phyloP scores from a whole-genome alignment of 2,113 vertebrate species.

The Neoarius graeffei region DNA sequence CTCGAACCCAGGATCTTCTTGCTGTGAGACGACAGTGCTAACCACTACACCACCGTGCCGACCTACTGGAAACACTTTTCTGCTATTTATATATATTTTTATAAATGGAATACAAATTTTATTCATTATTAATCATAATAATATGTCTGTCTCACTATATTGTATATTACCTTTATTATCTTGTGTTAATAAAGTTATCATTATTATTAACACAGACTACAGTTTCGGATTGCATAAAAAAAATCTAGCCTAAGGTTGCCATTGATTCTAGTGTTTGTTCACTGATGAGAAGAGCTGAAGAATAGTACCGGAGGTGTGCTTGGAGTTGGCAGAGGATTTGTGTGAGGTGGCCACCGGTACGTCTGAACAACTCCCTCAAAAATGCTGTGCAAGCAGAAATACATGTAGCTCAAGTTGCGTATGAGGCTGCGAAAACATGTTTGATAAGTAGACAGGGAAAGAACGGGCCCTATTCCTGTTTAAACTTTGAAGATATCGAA shows the following conservation, averaged over 20 bases:
- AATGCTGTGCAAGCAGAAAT: slow-evolving; percentile 20
- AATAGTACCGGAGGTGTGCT: slow-evolving; percentile 7
- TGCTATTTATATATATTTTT: too few relatives aligned
- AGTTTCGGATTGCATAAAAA: background rate
- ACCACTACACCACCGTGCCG: too few relatives aligned
- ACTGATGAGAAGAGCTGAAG: slow-evolving; percentile 6
- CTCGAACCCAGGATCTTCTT: too few relatives aligned
- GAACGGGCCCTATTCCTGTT: slow-evolving; percentile 37
- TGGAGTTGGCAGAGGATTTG: slow-evolving; percentile 16
- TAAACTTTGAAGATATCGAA: slow-evolving; percentile 4
- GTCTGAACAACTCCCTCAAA: slow-evolving; percentile 33
- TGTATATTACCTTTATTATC: too few relatives aligned
- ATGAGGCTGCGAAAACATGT: slow-evolving; percentile 48
- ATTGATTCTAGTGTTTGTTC: slow-evolving; percentile 13
- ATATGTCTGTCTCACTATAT: too few relatives aligned
- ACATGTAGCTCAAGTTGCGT: slow-evolving; percentile 40
- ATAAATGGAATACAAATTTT: too few relatives aligned
- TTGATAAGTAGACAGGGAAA: slow-evolving; percentile 22
- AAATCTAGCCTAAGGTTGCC: slow-evolving; percentile 8
- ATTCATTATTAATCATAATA: too few relatives aligned
- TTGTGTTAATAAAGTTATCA: too few relatives aligned
- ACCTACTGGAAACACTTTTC: too few relatives aligned
- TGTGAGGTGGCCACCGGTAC: slow-evolving; percentile 1
- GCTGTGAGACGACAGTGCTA: too few relatives aligned
- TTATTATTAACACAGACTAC: background rate